These are phyloP conservation scores for Pheosia gnoma DNA, from an alignment of 2,888 invertebrate genomes.

Conservation along the genomic window DNA sequence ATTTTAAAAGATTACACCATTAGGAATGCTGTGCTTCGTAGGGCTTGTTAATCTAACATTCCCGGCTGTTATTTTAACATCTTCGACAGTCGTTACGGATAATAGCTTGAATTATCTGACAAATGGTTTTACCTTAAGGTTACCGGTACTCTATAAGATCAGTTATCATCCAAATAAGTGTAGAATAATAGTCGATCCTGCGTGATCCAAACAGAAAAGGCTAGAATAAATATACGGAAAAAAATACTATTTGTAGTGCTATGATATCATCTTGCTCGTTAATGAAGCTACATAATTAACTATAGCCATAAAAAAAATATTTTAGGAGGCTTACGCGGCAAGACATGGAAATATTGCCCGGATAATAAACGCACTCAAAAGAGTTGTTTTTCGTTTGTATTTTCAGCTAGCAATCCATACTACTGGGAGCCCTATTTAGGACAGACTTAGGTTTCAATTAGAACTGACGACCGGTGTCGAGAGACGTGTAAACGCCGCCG, in stretches of 20 bases:
- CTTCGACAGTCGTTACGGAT: no score
- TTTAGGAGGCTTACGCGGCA: not conserved
- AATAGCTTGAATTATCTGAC: no score
- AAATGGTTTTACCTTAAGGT: no score
- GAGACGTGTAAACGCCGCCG: slow-evolving; percentile 47
- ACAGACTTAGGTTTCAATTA: slow-evolving; percentile 55
- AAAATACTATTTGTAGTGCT: not conserved
- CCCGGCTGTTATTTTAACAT: no score
- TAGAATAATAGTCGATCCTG: no score
- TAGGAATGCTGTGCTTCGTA: no score
- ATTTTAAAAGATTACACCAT: not conserved
- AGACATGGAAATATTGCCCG: slow-evolving; percentile 34
- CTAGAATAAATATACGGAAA: no score
- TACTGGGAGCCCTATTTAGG: slow-evolving; percentile 48
- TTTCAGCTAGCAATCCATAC: slow-evolving; percentile 51
- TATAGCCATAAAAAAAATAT: slow-evolving; percentile 10
- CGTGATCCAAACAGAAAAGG: no score
- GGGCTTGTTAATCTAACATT: no score
- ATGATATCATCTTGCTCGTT: slow-evolving; percentile 7
- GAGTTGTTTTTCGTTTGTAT: slow-evolving; percentile 36
- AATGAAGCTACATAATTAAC: slow-evolving; percentile 10
- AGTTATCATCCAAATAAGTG: no score
- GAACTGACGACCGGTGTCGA: slow-evolving; percentile 36
- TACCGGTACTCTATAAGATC: no score
- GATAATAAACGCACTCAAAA: slow-evolving; percentile 44